Conservation (phyloP, 2,113 vertebrate genomes). For the Pristiophorus japonicus region DNA sequence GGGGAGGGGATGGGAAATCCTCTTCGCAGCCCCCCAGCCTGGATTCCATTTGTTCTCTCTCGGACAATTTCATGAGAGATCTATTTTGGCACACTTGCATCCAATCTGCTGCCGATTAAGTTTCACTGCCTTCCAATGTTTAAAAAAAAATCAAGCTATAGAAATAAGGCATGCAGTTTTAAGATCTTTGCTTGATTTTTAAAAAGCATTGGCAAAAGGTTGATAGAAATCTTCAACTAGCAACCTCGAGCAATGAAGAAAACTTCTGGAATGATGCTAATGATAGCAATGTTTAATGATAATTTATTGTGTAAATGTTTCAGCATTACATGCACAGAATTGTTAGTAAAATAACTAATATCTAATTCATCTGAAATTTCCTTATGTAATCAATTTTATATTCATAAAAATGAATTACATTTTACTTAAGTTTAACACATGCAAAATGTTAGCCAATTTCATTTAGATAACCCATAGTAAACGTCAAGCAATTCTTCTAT, state of each 20-base stretch:
- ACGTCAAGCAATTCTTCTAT: background rate
- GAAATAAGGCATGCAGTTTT: background rate
- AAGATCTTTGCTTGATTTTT: background rate
- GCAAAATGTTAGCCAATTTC: background rate
- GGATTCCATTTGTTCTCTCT: background rate
- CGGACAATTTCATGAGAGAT: background rate
- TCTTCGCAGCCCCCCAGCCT: background rate
- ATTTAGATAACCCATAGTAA: background rate
- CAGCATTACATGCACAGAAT: background rate
- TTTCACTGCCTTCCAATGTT: background rate
- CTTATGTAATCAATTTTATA: background rate
- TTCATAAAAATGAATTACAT: background rate
- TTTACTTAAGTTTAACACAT: background rate
- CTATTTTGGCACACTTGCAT: background rate
- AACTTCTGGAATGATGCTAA: background rate
- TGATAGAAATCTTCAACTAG: background rate
- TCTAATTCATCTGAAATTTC: background rate
- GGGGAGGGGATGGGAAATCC: background rate
- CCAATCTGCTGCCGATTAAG: background rate
- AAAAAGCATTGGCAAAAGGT: background rate
- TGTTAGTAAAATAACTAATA: background rate
- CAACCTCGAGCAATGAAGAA: background rate
- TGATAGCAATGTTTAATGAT: background rate
- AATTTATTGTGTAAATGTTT: background rate
- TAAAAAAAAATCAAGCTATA: background rate